A percentile compares a stretch with the other conserved stretches of the same genome.
These are phyloP conservation scores for Thymelicus sylvestris DNA, from an alignment of 2,888 invertebrate genomes.

Conservation along the genomic window DNA sequence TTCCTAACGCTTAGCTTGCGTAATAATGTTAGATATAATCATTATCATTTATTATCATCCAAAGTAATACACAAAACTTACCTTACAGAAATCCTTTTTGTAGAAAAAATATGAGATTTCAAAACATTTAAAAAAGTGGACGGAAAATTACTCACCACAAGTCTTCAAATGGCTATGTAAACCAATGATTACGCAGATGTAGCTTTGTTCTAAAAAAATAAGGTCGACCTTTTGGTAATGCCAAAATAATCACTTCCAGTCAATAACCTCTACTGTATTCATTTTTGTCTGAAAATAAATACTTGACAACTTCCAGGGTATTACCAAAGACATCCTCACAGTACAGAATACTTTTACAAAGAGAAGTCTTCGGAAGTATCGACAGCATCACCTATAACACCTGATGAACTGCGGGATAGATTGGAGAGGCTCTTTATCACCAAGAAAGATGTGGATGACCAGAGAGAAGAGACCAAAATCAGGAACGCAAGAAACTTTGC, in stretches of 20 bases:
- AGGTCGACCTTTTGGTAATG: no score
- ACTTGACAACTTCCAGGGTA: constrained; percentile 58
- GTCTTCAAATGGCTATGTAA: no score
- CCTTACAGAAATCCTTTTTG: no score
- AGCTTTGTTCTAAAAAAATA: no score
- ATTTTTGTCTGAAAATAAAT: neutral
- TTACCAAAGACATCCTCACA: constrained; percentile 65
- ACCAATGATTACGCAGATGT: no score
- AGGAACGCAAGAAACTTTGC: constrained; percentile 74
- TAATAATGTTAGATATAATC: neutral
- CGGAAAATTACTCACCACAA: no score
- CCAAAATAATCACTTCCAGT: no score
- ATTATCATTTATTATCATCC: no score
- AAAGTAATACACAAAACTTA: no score
- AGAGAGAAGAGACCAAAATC: constrained; percentile 61
- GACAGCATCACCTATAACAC: constrained; percentile 75
- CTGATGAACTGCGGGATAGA: constrained; percentile 81
- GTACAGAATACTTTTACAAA: constrained; percentile 64
- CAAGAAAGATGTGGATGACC: constrained; percentile 62
- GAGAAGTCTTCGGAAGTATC: constrained; percentile 68
- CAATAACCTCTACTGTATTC: no score
- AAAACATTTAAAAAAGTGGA: no score
- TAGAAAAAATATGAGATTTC: no score
- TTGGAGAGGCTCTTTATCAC: constrained; percentile 79
- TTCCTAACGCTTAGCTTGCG: constrained; percentile 5